A percentile compares a stretch with the other conserved stretches of the same genome.
phyloP scores from a whole-genome alignment of 2,113 vertebrate species.

The Hylia prasina region DNA sequence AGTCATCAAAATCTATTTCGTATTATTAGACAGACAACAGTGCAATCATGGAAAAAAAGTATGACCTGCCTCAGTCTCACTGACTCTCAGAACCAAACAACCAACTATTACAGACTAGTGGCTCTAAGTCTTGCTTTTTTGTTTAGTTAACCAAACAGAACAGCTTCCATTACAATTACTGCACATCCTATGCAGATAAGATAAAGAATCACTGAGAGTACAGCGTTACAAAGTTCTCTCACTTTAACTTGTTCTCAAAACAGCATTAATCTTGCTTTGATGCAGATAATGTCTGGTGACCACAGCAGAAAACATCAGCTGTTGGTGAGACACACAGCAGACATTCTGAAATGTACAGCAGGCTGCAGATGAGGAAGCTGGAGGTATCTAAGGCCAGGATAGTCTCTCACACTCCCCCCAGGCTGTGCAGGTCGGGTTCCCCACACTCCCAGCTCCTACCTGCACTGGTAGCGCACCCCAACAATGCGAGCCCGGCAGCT shows the following conservation, averaged over 20 bases:
- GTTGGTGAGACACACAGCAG: accelerated
- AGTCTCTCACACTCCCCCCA: neutral
- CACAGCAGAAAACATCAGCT: neutral
- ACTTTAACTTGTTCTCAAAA: neutral
- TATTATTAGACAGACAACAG: neutral
- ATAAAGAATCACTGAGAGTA: neutral
- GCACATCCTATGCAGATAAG: neutral
- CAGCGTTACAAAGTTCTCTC: neutral
- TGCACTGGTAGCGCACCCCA: slow-evolving; percentile 95
- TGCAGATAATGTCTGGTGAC: neutral
- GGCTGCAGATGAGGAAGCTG: neutral
- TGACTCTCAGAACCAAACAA: neutral
- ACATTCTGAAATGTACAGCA: neutral
- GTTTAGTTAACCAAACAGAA: neutral
- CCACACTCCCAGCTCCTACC: slow-evolving; percentile 63
- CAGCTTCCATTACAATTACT: neutral
- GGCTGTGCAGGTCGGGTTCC: accelerated
- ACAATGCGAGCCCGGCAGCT: slow-evolving; percentile 85
- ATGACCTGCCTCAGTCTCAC: neutral
- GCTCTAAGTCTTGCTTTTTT: neutral
- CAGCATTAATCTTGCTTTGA: neutral
- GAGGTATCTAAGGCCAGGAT: accelerated
- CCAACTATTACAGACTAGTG: neutral
- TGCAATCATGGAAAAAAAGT: neutral
- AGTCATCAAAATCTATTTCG: neutral